Evolutionary conservation across 2,888 invertebrate species (phyloP), one percentile per base, ranked within the genome.

Genomic region (Sminthurides aquaticus): DNA sequence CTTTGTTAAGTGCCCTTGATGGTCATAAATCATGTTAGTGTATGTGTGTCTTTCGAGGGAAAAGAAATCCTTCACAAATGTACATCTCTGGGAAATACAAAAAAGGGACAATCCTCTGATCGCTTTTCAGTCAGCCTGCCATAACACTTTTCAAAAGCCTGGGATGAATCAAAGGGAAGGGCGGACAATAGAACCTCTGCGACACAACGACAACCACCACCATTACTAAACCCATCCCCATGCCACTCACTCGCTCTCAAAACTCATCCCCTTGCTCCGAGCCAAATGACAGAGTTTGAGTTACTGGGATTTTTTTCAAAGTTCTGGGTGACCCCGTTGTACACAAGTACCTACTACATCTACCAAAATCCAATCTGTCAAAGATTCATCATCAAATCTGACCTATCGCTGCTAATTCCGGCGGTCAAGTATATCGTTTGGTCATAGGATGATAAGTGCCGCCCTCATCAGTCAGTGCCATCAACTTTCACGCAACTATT

Each of bases 1-100:
- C 64, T 67, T 68, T 65, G 64, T 66, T 65, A 65, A 69, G 70
- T 67, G 70, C 70, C 71, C 71, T 72, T 69, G 71, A 70, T 68
- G 70, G 66, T 68, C 71, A 66, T 72, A 72, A 72, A 72, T 72
- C 71, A 72, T 72, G 65, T 49, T 28, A 59, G 64, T 59, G 64
- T 29, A n/a, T n/a, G n/a, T n/a, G n/a, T n/a, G n/a, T n/a, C n/a
- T n/a, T n/a, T n/a, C n/a, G n/a, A n/a, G n/a, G n/a, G n/a, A n/a
- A n/a, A n/a, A n/a, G n/a, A n/a, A n/a, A n/a, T 43, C 43, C 43
- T 43, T 18, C 54, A 22, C 54, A 8, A 18, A 20, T 20, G 24
- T 20, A 20, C 11, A 54, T 8, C 24, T 54, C 54, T 8, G 20
- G n/a, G 15, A 20, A 22, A 18, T 15, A 8, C 57, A 25, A n/a